These are phyloP conservation scores for Epizoanthus illoricatus DNA, from an alignment of 92 coral and sea anemone genomes.

Conservation along the genomic window DNA sequence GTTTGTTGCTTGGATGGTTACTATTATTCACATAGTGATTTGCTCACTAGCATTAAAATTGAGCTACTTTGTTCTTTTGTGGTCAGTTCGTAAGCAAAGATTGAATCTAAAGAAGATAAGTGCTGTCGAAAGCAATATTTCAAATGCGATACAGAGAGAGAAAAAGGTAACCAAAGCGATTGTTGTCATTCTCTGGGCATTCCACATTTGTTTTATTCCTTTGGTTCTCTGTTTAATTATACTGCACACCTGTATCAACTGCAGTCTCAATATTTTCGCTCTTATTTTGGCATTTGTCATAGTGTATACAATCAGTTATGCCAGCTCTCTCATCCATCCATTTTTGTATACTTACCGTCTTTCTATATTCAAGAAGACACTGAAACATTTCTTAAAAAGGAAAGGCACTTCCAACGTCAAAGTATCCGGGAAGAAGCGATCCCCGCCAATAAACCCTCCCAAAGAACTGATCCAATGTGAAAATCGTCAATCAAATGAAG, in stretches of 20 bases:
- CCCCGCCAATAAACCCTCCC: too few relatives aligned
- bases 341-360: too few relatives aligned
- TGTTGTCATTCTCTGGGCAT: neutral
- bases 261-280: neutral
- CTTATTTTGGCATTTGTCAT: neutral
- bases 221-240: neutral
- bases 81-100: slow-evolving; percentile 8
- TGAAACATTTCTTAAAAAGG: too few relatives aligned
- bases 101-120: slow-evolving; percentile 1
- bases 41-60: neutral
- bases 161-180: slow-evolving; percentile 2
- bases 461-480: too few relatives aligned
- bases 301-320: too few relatives aligned
- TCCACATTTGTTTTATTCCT: slow-evolving; percentile 7
- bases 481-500: too few relatives aligned
- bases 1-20: neutral
- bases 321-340: too few relatives aligned
- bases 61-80: slow-evolving; percentile 22
- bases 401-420: too few relatives aligned
- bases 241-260: neutral
- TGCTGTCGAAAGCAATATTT: neutral
- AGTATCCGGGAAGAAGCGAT: too few relatives aligned
- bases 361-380: too few relatives aligned
- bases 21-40: neutral
- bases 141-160: slow-evolving; percentile 10